Evolutionary conservation across 2,797 vertebrate species (phyloP).

Genomic region (Cercopithecus diana): DNA sequence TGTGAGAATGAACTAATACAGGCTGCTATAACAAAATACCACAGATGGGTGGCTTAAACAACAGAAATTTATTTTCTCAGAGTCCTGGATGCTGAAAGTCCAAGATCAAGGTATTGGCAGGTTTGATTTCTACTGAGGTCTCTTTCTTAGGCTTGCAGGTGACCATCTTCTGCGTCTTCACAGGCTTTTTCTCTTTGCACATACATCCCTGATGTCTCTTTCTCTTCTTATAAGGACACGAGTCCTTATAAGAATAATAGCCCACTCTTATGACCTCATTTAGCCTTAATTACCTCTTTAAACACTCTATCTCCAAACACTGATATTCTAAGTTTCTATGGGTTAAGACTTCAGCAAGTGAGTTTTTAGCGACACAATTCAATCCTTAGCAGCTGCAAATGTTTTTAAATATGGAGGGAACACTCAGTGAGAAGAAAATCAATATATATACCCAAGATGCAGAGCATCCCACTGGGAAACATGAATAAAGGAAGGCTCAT

Average conservation of each 20-base stretch:
- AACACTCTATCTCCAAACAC: background rate
- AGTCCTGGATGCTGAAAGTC: background rate
- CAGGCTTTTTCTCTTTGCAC: background rate
- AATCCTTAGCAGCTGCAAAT: slow-evolving; percentile 17
- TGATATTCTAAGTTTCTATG: background rate
- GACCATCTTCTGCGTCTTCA: background rate
- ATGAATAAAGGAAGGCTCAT: background rate
- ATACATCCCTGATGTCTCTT: background rate
- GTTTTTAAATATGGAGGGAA: background rate
- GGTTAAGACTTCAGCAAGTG: background rate
- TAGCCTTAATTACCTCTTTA: background rate
- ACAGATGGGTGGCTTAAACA: background rate
- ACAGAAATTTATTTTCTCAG: background rate
- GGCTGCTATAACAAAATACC: background rate
- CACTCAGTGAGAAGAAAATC: background rate
- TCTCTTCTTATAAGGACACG: background rate
- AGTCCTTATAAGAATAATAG: background rate
- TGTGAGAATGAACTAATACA: background rate
- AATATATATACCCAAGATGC: background rate
- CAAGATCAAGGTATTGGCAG: background rate
- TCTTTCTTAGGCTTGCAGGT: background rate
- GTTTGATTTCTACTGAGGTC: background rate
- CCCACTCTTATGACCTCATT: background rate
- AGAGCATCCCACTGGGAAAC: background rate
- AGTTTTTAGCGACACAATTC: background rate